A percentile compares a stretch with the other conserved stretches of the same genome.
Conservation (phyloP, 2,888 invertebrate genomes). For the Terebella lapidaria region DNA sequence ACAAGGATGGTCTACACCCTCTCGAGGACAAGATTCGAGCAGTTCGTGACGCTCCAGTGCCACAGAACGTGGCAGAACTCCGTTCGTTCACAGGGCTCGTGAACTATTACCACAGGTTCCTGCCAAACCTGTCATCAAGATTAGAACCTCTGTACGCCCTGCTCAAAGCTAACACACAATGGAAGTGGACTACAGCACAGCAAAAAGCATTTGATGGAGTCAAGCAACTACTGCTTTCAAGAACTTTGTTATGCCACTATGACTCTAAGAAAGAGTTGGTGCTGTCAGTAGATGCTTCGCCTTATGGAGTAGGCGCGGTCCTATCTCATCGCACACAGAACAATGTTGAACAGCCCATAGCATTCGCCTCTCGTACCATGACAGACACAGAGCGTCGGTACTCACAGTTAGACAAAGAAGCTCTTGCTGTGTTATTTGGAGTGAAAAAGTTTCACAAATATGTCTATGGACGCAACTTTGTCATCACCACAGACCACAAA, state of each 20-base stretch:
- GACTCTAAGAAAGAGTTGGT: conserved; percentile 22
- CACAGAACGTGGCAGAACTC: conserved; percentile 1
- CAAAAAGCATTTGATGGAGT: neutral
- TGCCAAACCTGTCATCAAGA: neutral
- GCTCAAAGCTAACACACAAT: neutral
- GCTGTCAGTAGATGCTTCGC: conserved; percentile 50
- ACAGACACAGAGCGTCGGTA: conserved; percentile 26
- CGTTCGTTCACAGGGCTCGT: neutral
- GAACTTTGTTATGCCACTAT: neutral
- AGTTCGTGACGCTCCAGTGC: neutral
- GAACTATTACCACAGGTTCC: neutral
- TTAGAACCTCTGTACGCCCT: neutral
- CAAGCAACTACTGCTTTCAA: neutral
- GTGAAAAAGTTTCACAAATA: conserved; percentile 29
- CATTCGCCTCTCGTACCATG: conserved; percentile 25
- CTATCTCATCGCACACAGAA: conserved; percentile 22
- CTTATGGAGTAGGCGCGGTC: conserved; percentile 41
- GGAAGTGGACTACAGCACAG: neutral
- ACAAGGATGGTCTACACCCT: neutral
- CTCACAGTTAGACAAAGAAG: conserved; percentile 28
- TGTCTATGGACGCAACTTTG: conserved; percentile 24
- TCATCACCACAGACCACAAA: conserved; percentile 20
- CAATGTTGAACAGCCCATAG: conserved; percentile 20
- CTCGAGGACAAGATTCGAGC: neutral
- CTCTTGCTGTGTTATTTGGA: conserved; percentile 23